phyloP scores from a whole-genome alignment of 2,888 invertebrate genomes.

The Callosobruchus maculatus region DNA sequence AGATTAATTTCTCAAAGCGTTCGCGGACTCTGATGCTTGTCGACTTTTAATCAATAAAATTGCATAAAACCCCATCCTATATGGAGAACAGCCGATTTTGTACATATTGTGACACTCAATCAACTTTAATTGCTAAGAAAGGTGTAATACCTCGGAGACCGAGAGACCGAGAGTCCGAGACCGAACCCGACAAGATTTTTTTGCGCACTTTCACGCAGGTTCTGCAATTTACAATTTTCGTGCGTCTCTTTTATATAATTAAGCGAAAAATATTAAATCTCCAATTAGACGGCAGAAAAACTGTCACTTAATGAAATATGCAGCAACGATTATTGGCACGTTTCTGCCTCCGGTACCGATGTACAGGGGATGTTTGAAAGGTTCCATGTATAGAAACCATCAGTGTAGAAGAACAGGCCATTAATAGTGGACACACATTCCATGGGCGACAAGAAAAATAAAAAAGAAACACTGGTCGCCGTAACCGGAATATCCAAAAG shows the following conservation, averaged over 20 bases:
- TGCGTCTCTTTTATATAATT: background rate
- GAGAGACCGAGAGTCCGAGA: background rate
- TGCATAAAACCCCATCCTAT: background rate
- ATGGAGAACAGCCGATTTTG: background rate
- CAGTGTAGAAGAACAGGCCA: no score
- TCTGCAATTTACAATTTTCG: background rate
- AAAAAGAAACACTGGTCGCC: no score
- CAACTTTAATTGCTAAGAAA: background rate
- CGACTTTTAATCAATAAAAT: no score
- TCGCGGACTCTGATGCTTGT: no score
- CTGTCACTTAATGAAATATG: background rate
- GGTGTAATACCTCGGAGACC: background rate
- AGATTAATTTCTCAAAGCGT: no score
- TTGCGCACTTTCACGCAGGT: background rate
- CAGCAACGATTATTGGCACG: background rate
- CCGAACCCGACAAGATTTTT: background rate
- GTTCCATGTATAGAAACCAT: background rate
- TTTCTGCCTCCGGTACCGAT: background rate
- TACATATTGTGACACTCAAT: background rate
- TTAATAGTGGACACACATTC: no score
- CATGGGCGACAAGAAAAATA: no score
- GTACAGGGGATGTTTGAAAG: background rate
- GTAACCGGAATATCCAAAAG: no score
- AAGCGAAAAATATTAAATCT: background rate
- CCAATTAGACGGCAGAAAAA: background rate